Evolutionary conservation across 2,888 invertebrate species (phyloP).

Genomic region (Ceratothoa steindachneri): DNA sequence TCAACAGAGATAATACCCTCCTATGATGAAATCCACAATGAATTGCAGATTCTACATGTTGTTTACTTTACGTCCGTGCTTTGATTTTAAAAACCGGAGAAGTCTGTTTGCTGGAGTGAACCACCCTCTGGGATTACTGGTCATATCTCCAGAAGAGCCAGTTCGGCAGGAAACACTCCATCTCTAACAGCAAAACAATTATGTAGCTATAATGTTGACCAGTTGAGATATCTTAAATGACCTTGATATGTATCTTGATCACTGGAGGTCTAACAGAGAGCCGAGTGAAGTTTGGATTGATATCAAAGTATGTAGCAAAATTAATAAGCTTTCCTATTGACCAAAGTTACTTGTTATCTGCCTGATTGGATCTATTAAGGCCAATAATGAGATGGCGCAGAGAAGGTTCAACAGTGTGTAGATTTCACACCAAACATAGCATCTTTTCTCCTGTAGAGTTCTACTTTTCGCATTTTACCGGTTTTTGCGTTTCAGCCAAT

Average conservation of each 20-base stretch:
- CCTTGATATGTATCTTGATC: constrained; percentile 9
- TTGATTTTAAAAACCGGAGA: constrained; percentile 14
- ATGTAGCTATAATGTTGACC: constrained; percentile 24
- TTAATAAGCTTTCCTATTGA: constrained; percentile 15
- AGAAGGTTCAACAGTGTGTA: constrained; percentile 18
- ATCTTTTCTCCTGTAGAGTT: constrained; percentile 13
- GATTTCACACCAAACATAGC: constrained; percentile 22
- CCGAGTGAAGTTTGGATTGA: constrained; percentile 18
- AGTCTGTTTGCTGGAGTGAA: constrained; percentile 19
- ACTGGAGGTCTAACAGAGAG: constrained; percentile 5
- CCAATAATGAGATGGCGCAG: constrained; percentile 16
- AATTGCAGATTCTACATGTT: constrained; percentile 16
- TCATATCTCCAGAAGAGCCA: constrained; percentile 17
- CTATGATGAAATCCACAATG: constrained; percentile 23
- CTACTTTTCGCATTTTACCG: constrained; percentile 1
- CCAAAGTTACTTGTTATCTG: neutral
- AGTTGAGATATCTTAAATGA: constrained; percentile 18
- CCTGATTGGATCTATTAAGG: constrained; percentile 8
- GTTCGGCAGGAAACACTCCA: constrained; percentile 5
- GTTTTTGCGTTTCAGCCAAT: neutral
- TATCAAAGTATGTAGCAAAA: constrained; percentile 18
- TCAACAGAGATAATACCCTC: constrained; percentile 24
- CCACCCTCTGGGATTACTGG: constrained; percentile 21
- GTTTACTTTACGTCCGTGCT: constrained; percentile 19
- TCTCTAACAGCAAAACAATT: constrained; percentile 18